Evolutionary conservation across 2,888 invertebrate species (phyloP).

Genomic region (Archips xylosteana): DNA sequence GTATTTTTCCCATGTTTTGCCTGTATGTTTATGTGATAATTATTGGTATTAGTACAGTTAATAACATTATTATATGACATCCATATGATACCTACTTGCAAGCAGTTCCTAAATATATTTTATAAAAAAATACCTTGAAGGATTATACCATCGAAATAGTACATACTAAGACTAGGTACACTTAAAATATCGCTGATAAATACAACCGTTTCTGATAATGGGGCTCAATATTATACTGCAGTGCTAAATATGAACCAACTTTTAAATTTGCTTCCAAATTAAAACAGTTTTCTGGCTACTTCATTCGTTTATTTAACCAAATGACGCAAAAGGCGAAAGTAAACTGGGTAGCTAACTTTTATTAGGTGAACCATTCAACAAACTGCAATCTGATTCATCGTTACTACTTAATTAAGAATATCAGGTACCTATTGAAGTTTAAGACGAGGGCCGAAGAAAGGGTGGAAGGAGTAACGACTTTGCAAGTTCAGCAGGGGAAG

Average conservation of each 20-base stretch:
- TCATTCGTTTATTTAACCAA: background rate
- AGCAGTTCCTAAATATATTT: no score
- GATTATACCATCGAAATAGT: no score
- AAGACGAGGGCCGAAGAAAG: conserved; percentile 40
- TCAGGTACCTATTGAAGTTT: conserved; percentile 23
- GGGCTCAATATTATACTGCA: background rate
- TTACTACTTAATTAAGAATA: conserved; percentile 25
- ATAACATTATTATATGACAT: no score
- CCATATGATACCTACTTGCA: no score
- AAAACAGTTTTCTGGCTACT: background rate
- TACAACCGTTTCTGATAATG: no score
- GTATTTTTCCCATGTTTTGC: no score
- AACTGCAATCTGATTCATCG: conserved; percentile 1
- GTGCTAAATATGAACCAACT: no score
- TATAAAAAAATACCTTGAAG: no score
- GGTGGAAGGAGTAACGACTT: conserved; percentile 42
- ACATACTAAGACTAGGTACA: no score
- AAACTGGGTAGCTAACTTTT: background rate
- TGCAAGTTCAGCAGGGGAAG: conserved; percentile 42
- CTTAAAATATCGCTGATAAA: no score
- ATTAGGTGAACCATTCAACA: background rate
- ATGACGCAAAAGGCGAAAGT: background rate
- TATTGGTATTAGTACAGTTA: no score
- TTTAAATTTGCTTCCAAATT: background rate
- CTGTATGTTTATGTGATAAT: no score